Conservation (phyloP, 37 sponge, comb jelly and placozoan genomes). For the Spongilla lacustris region DNA sequence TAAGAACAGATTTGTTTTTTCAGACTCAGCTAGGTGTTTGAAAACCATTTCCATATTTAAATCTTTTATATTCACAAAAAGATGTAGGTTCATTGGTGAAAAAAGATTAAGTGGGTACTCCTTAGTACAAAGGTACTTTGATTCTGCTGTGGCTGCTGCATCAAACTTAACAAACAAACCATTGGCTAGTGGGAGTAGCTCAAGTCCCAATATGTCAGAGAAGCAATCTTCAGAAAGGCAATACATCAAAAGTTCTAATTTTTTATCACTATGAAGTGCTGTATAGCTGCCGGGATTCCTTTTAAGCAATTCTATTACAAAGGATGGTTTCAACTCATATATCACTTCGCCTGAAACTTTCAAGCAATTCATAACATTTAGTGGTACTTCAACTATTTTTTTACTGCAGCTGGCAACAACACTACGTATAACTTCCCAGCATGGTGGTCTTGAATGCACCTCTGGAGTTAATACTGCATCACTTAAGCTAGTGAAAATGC, state of each 20-base stretch:
- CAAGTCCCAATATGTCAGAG: background rate
- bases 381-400: conserved; percentile 18
- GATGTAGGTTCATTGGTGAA: background rate
- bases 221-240: conserved; percentile 37
- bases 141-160: too few species aligned
- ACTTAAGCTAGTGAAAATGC: conserved; percentile 19
- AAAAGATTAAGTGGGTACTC: conserved; percentile 28
- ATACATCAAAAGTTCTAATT: conserved; percentile 39
- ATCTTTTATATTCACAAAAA: conserved; percentile 6
- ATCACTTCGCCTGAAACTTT: background rate
- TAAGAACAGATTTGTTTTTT: conserved; percentile 9
- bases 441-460: background rate
- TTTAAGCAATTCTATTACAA: background rate
- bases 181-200: conserved; percentile 49
- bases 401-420: conserved; percentile 13
- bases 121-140: conserved; percentile 23
- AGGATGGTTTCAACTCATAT: conserved; percentile 15
- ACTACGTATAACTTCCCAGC: background rate
- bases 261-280: background rate
- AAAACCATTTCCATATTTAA: background rate
- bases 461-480: background rate
- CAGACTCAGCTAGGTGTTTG: background rate
- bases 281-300: background rate
- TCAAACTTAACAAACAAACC: conserved; percentile 34
- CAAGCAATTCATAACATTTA: conserved; percentile 23